A percentile compares a stretch with the other conserved stretches of the same genome.
These are phyloP conservation scores for Cyclargus thomasi DNA, from an alignment of 1,140 invertebrate genomes.

Conservation along the genomic window DNA sequence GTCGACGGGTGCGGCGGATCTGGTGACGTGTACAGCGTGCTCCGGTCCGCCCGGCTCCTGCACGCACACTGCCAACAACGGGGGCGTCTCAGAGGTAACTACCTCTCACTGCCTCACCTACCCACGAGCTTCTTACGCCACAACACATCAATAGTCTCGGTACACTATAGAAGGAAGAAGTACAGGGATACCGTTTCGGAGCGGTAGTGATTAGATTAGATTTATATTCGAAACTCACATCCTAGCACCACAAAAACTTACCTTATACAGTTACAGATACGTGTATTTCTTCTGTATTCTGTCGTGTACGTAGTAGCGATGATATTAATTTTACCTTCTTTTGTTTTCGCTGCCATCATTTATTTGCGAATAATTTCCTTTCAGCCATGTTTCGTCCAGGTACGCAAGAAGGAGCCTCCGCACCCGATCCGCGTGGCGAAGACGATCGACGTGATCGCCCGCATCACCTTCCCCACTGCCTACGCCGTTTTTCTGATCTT, in stretches of 20 bases:
- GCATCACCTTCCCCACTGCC: conserved; percentile 93
- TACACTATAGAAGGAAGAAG: neutral
- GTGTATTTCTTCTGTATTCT: neutral
- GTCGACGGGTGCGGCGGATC: conserved; percentile 82
- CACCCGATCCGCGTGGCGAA: conserved; percentile 94
- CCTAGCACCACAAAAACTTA: no score
- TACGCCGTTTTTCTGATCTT: conserved; percentile 94
- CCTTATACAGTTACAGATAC: no score
- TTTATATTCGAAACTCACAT: no score
- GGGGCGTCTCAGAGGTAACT: conserved; percentile 87
- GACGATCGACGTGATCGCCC: conserved; percentile 94
- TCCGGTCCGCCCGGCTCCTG: conserved; percentile 84
- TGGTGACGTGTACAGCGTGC: conserved; percentile 87
- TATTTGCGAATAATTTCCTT: conserved; percentile 66
- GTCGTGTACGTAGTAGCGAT: neutral
- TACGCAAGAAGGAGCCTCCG: conserved; percentile 90
- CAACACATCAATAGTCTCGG: neutral
- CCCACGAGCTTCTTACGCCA: conserved; percentile 24
- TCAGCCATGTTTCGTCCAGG: conserved; percentile 83
- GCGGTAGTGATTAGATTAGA: no score
- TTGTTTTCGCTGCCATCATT: conserved; percentile 56
- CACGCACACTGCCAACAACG: conserved; percentile 89
- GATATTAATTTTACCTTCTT: conserved; percentile 18
- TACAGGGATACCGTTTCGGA: neutral
- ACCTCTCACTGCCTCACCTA: conserved; percentile 19